These are phyloP conservation scores for Drosophila seguyi DNA, from an alignment of 1,140 invertebrate species.

Conservation along the genomic window DNA sequence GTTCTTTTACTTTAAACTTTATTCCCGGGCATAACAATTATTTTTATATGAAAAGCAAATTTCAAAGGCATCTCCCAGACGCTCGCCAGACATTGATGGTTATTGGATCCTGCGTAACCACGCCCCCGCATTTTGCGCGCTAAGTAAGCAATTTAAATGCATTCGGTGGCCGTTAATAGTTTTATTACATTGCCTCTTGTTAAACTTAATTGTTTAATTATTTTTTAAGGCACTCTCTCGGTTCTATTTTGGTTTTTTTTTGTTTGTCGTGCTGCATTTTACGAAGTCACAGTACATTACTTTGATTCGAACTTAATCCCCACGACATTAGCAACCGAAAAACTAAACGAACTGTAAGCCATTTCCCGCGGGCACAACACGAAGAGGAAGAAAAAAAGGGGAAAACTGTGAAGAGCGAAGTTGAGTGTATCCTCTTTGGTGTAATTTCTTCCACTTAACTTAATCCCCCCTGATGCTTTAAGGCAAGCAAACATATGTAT, in stretches of 20 bases:
- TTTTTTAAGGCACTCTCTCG: slow-evolving; percentile 52
- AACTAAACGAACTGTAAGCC: slow-evolving; percentile 77
- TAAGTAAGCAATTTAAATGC: slow-evolving; percentile 80
- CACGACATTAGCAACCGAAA: slow-evolving; percentile 66
- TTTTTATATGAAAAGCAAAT: slow-evolving; percentile 54
- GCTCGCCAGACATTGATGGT: slow-evolving; percentile 49
- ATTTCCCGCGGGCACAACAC: slow-evolving; percentile 38
- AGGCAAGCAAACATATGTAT: slow-evolving; percentile 44
- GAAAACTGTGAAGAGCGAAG: background rate
- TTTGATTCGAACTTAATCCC: slow-evolving; percentile 81
- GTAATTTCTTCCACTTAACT: slow-evolving; percentile 84
- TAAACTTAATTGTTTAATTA: slow-evolving; percentile 80
- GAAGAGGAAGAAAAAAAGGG: background rate
- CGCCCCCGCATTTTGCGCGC: slow-evolving; percentile 24
- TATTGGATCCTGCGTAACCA: slow-evolving; percentile 37
- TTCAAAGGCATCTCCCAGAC: slow-evolving; percentile 52
- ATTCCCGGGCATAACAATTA: slow-evolving; percentile 54
- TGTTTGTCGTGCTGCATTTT: slow-evolving; percentile 56
- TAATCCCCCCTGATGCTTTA: slow-evolving; percentile 64
- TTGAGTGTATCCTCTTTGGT: slow-evolving; percentile 61
- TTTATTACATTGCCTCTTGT: slow-evolving; percentile 61
- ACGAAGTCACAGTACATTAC: slow-evolving; percentile 79
- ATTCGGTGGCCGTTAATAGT: slow-evolving; percentile 73
- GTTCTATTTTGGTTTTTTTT: background rate
- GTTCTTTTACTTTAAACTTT: slow-evolving; percentile 38